Evolutionary conservation across 1,140 invertebrate species (phyloP).

Genomic region (Orius laevigatus): DNA sequence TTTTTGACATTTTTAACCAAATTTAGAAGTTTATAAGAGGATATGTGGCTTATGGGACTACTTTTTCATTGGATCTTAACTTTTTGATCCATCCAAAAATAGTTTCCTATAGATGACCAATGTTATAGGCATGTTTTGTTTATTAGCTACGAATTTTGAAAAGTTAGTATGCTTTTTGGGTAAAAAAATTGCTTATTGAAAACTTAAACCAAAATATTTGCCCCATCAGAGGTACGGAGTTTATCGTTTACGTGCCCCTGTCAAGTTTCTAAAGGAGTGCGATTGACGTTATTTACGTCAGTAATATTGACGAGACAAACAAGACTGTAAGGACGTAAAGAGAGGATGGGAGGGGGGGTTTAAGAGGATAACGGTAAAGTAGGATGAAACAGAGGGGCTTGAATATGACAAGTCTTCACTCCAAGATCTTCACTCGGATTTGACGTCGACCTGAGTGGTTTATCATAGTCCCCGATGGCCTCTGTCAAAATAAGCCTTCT

Average conservation of each 20-base stretch:
- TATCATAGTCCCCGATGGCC: not conserved
- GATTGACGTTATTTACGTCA: slow-evolving; percentile 1
- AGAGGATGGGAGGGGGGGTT: slow-evolving; percentile 3
- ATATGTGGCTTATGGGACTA: too few species aligned
- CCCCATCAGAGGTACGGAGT: not conserved
- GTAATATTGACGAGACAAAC: slow-evolving; percentile 4
- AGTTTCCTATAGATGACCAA: too few species aligned
- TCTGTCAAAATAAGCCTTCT: slow-evolving; percentile 2
- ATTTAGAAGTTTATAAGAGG: too few species aligned
- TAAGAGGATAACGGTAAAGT: not conserved
- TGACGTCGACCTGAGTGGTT: not conserved
- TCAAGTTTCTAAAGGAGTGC: slow-evolving; percentile 1
- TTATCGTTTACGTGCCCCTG: too few species aligned
- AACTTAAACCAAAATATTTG: too few species aligned
- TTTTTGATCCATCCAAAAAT: too few species aligned
- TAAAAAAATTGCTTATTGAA: not conserved
- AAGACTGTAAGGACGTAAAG: not conserved
- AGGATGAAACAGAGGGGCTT: not conserved
- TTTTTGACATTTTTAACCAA: too few species aligned
- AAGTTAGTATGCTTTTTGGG: not conserved
- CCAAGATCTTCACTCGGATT: not conserved
- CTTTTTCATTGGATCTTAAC: too few species aligned
- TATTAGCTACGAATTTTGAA: not conserved
- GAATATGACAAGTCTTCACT: not conserved
- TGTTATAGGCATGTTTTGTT: not conserved